phyloP scores from a whole-genome alignment of 2,113 vertebrate species.

The Erythrocercus mccallii region DNA sequence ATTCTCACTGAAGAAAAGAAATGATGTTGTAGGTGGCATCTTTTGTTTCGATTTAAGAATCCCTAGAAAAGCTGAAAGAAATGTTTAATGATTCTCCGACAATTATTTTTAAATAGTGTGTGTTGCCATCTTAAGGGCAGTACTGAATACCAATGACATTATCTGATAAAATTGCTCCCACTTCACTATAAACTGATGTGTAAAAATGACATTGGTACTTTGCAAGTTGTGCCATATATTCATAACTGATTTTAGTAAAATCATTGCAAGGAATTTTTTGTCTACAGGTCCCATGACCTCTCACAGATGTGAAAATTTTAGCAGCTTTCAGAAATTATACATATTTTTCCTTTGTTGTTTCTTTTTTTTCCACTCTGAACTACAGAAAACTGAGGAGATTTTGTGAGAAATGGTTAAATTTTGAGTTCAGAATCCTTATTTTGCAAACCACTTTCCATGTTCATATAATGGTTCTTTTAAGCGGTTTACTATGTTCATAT shows the following conservation, averaged over 20 bases:
- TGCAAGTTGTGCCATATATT: not conserved
- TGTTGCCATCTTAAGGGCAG: not conserved
- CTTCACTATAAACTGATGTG: not conserved
- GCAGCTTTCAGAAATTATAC: not conserved
- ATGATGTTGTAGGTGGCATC: not conserved
- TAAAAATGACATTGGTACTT: not conserved
- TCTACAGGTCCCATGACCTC: not conserved
- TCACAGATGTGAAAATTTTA: not conserved
- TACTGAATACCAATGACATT: not conserved
- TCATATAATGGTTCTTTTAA: not conserved
- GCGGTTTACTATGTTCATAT: not conserved
- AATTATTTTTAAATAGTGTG: not conserved
- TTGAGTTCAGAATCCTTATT: not conserved
- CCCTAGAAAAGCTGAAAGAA: not conserved
- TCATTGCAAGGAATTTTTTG: not conserved
- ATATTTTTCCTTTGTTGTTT: accelerated
- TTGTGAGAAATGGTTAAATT: not conserved
- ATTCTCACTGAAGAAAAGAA: not conserved
- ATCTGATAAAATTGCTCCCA: not conserved
- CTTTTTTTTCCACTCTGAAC: not conserved
- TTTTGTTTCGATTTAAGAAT: not conserved
- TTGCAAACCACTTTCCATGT: not conserved
- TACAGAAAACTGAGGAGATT: not conserved
- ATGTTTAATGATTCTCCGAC: not conserved
- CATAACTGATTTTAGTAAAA: not conserved